Conservation (phyloP, 2,888 invertebrate genomes). For the Heliothis peltigera region DNA sequence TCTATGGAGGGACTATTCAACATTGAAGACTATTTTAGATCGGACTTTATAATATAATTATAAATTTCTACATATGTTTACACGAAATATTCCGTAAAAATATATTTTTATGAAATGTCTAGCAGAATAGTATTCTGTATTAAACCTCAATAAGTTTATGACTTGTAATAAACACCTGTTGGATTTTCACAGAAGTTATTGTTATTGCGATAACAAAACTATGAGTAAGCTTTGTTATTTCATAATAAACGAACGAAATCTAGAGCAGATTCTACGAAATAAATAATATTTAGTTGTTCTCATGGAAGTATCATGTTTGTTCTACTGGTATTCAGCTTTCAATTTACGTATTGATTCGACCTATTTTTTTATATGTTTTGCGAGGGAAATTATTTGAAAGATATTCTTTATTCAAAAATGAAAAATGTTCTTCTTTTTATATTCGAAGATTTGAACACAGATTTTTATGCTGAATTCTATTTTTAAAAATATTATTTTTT, state of each 20-base stretch:
- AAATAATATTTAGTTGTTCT: background rate
- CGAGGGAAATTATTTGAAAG: too few relatives aligned
- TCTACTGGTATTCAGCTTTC: constrained; percentile 15
- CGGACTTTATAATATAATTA: too few relatives aligned
- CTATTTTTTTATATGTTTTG: constrained; percentile 44
- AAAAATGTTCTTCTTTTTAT: constrained; percentile 1
- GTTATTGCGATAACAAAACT: constrained; percentile 11
- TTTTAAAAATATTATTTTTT: too few relatives aligned
- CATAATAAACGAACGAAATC: constrained; percentile 17
- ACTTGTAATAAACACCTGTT: constrained; percentile 21
- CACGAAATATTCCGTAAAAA: too few relatives aligned
- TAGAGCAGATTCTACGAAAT: constrained; percentile 18
- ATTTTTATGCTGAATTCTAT: background rate
- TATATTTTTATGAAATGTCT: too few relatives aligned
- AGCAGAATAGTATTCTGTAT: background rate
- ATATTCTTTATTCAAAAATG: too few relatives aligned
- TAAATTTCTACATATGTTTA: too few relatives aligned
- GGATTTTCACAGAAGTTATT: constrained; percentile 19
- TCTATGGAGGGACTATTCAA: too few relatives aligned
- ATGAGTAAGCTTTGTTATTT: constrained; percentile 25
- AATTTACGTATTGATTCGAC: constrained; percentile 32
- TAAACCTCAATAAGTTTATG: constrained; percentile 41
- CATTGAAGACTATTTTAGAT: too few relatives aligned
- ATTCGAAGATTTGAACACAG: background rate
- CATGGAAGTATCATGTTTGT: constrained; percentile 15